Evolutionary conservation across 2,113 vertebrate species (phyloP).

Genomic region (Chelonoidis abingdonii): DNA sequence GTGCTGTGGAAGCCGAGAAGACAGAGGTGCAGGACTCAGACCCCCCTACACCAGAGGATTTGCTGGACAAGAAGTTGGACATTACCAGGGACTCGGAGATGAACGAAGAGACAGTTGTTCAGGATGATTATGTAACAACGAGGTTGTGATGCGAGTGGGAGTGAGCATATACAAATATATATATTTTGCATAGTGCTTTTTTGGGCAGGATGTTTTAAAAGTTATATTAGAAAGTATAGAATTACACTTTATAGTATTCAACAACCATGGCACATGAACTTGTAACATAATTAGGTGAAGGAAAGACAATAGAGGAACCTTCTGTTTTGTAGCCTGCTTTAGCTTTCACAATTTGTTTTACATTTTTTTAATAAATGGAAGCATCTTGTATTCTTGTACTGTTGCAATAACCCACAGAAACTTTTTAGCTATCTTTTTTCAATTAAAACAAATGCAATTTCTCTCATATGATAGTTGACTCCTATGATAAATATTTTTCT

Average conservation of each 20-base stretch:
- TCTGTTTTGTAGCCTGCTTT: conserved; percentile 78
- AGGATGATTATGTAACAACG: conserved; percentile 81
- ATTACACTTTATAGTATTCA: conserved; percentile 70
- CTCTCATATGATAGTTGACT: conserved; percentile 75
- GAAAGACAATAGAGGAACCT: conserved; percentile 60
- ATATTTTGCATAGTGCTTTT: conserved; percentile 71
- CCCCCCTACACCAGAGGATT: conserved; percentile 43
- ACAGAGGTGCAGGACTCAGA: conserved; percentile 65
- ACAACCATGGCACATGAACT: conserved; percentile 63
- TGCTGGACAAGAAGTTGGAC: conserved; percentile 48
- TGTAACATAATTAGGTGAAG: conserved; percentile 68
- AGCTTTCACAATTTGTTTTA: conserved; percentile 78
- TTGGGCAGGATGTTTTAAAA: conserved; percentile 52
- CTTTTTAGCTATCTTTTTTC: conserved; percentile 83
- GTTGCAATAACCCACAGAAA: conserved; percentile 77
- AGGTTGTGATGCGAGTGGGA: conserved; percentile 77
- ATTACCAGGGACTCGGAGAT: conserved; percentile 54
- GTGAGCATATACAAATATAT: conserved; percentile 49
- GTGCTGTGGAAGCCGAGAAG: conserved; percentile 59
- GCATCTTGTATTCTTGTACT: conserved; percentile 82
- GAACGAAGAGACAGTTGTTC: conserved; percentile 70
- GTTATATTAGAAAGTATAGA: conserved; percentile 65
- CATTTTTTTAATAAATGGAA: conserved; percentile 79
- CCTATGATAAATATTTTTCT: conserved; percentile 81
- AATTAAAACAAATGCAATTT: conserved; percentile 78